Conservation (phyloP, 2,797 vertebrate genomes). For the Coranthus polyacanthus region DNA sequence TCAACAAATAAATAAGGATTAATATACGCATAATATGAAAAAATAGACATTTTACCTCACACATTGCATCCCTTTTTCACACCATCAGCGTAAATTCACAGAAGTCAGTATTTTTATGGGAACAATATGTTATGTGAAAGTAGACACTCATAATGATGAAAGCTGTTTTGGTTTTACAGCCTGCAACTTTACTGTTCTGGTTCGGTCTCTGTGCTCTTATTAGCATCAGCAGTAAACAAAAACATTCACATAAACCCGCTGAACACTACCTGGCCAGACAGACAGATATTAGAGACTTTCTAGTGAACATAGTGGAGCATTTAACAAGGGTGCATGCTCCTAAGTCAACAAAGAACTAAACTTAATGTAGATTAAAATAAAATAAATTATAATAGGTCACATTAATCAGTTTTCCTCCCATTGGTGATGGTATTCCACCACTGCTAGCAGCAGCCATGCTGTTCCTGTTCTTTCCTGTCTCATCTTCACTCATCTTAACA, state of each 20-base stretch:
- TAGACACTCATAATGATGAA: too few relatives aligned
- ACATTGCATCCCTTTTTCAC: not conserved
- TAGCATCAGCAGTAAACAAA: not conserved
- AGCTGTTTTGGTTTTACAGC: not conserved
- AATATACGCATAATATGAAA: too few relatives aligned
- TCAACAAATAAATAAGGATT: too few relatives aligned
- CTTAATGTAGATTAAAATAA: not conserved
- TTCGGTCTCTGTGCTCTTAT: not conserved
- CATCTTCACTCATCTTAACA: not conserved
- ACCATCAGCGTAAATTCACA: not conserved
- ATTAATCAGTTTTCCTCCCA: too few relatives aligned
- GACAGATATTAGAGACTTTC: too few relatives aligned
- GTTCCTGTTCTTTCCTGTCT: not conserved
- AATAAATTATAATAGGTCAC: too few relatives aligned
- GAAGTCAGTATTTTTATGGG: not conserved
- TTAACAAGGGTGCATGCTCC: too few relatives aligned
- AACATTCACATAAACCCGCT: not conserved
- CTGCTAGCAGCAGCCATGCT: not conserved
- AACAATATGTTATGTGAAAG: not conserved
- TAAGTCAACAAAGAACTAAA: not conserved
- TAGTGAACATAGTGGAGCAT: not conserved
- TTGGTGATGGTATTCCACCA: too few relatives aligned
- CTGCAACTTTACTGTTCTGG: not conserved
- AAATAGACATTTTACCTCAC: too few relatives aligned
- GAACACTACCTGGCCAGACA: not conserved